phyloP scores from a whole-genome alignment of 1,140 invertebrate genomes.

The Hyphantria cunea region DNA sequence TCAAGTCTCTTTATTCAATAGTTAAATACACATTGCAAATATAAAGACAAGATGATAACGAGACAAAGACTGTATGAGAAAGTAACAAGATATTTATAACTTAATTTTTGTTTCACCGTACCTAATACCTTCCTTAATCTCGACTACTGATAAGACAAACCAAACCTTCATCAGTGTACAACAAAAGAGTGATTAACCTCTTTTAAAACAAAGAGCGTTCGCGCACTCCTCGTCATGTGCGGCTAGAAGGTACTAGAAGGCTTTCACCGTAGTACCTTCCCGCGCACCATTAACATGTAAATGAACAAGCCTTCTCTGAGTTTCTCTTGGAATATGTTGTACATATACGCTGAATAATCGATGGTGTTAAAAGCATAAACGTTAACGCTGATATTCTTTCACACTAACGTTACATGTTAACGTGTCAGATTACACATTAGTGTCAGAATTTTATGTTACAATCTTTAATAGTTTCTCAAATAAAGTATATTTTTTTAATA shows the following conservation, averaged over 20 bases:
- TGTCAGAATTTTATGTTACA: too few species aligned
- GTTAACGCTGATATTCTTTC: slow-evolving; percentile 24
- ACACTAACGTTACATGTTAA: slow-evolving; percentile 1
- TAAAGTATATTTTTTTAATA: too few species aligned
- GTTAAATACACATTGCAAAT: too few species aligned
- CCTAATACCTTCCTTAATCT: too few species aligned
- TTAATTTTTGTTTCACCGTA: too few species aligned
- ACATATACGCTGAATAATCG: slow-evolving; percentile 29
- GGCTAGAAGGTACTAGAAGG: slow-evolving; percentile 20
- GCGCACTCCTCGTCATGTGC: slow-evolving; percentile 9
- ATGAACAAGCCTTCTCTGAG: slow-evolving; percentile 18
- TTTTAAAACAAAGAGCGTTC: slow-evolving; percentile 22
- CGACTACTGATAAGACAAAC: too few species aligned
- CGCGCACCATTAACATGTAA: slow-evolving; percentile 25
- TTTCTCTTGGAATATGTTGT: slow-evolving; percentile 18
- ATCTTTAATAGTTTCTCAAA: too few species aligned
- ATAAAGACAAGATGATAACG: too few species aligned
- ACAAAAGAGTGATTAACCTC: slow-evolving; percentile 28
- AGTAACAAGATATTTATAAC: too few species aligned
- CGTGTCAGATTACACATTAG: slow-evolving; percentile 5
- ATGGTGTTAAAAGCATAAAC: slow-evolving; percentile 28
- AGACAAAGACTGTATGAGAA: too few species aligned
- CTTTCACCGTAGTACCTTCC: slow-evolving; percentile 5
- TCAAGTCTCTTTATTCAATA: too few species aligned
- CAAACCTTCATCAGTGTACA: slow-evolving; percentile 4